Evolutionary conservation across 2,113 vertebrate genomes (phyloP).

Genomic region (Puffinus mauretanicus): DNA sequence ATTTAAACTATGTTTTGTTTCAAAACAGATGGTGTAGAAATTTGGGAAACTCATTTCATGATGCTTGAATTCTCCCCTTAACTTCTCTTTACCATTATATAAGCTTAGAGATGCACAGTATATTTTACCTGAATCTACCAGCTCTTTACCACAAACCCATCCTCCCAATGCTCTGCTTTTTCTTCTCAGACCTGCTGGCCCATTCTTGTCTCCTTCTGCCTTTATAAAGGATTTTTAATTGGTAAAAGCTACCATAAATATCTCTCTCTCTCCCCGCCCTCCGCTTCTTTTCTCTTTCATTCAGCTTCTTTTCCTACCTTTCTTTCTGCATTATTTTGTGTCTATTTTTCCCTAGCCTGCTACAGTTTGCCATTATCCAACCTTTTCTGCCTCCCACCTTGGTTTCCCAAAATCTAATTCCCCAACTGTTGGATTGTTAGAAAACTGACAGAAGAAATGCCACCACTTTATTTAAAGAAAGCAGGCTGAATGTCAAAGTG

Average conservation of each 20-base stretch:
- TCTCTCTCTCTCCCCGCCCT: no score
- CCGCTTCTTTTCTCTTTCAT: not conserved
- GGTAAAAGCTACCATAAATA: not conserved
- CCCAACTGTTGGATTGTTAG: not conserved
- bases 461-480: not conserved
- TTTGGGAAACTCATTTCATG: not conserved
- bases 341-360: not conserved
- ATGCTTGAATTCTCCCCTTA: not conserved
- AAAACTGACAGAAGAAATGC: not conserved
- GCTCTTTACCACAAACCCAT: not conserved
- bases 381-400: not conserved
- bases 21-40: slow-evolving; percentile 20
- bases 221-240: not conserved
- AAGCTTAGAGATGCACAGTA: not conserved
- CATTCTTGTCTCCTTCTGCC: not conserved
- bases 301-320: not conserved
- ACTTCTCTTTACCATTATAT: not conserved
- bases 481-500: not conserved
- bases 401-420: not conserved
- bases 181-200: not conserved
- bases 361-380: not conserved
- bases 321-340: not conserved
- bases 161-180: not conserved
- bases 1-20: not conserved
- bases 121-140: not conserved